Evolutionary conservation across 2,888 invertebrate genomes (phyloP).

Genomic region (Acrobasis repandana): DNA sequence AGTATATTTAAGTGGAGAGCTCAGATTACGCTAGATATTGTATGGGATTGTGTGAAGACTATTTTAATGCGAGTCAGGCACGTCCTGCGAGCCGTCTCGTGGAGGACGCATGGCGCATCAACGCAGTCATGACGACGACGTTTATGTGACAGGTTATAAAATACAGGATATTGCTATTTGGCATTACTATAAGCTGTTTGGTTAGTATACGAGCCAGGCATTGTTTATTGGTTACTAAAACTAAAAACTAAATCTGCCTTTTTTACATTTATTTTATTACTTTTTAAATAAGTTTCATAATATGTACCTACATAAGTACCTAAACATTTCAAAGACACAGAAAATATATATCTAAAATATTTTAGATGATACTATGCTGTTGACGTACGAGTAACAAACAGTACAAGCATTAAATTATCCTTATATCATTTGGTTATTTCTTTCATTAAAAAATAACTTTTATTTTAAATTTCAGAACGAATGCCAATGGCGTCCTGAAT

Average conservation of each 20-base stretch:
- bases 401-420: no score
- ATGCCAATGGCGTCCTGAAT: background rate
- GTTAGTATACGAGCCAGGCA: background rate
- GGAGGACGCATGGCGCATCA: constrained; percentile 12
- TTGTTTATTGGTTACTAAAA: constrained; percentile 7
- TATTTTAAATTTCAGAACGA: background rate
- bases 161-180: constrained; percentile 19
- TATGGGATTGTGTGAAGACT: background rate
- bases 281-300: no score
- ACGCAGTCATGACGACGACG: constrained; percentile 10
- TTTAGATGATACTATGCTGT: no score
- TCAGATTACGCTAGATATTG: constrained; percentile 1
- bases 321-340: no score
- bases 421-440: no score
- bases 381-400: no score
- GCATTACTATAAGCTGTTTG: constrained; percentile 5
- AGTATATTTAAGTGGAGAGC: constrained; percentile 22
- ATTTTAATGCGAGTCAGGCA: constrained; percentile 10
- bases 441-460: background rate
- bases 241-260: background rate
- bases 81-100: constrained; percentile 6
- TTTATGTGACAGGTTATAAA: constrained; percentile 18
- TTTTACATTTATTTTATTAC: no score
- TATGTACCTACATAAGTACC: no score
- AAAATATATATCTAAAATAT: no score